Evolutionary conservation across 1,140 invertebrate genomes (phyloP).

Genomic region (Bombus confusus): DNA sequence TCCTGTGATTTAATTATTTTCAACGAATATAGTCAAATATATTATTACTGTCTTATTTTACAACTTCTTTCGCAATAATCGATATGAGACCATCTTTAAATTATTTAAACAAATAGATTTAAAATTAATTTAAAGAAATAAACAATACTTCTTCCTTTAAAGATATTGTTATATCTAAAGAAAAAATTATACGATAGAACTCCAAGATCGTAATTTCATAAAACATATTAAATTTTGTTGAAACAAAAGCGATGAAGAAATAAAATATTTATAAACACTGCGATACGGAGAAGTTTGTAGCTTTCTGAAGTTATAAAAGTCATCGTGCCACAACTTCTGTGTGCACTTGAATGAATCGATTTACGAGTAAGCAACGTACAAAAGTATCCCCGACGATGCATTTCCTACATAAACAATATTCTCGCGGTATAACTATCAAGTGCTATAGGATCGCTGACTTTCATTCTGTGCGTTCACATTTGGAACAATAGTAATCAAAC

Average conservation of each 20-base stretch:
- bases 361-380: background rate
- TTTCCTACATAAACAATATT: conserved; percentile 27
- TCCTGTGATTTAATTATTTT: too few species aligned
- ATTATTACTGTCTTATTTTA: too few species aligned
- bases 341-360: background rate
- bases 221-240: background rate
- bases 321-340: background rate
- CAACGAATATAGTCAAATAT: too few species aligned
- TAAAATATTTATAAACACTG: too few species aligned
- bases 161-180: too few species aligned
- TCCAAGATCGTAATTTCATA: background rate
- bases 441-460: conserved; percentile 45
- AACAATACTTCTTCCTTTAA: too few species aligned
- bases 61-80: too few species aligned
- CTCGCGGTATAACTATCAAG: conserved; percentile 10
- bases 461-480: conserved; percentile 8
- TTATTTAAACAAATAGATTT: too few species aligned
- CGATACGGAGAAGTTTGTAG: background rate
- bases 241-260: background rate
- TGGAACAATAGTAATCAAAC: conserved; percentile 69
- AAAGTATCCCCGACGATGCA: background rate
- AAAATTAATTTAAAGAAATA: too few species aligned
- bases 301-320: background rate
- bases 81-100: too few species aligned
- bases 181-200: too few species aligned